These are phyloP conservation scores for Sturnira hondurensis DNA, from an alignment of 2,113 vertebrate species.

Conservation along the genomic window DNA sequence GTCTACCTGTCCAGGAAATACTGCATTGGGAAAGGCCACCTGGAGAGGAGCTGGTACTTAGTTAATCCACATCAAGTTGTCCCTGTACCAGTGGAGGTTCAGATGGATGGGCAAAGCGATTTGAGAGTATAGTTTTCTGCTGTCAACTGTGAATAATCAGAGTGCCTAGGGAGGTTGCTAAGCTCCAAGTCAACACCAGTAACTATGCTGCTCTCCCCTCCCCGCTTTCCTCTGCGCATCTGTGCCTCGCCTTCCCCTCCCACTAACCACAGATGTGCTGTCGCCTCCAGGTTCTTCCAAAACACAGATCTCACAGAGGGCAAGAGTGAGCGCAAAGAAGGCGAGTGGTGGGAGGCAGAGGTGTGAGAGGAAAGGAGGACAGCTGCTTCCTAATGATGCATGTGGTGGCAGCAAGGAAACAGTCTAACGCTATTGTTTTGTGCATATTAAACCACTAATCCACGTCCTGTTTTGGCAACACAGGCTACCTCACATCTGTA, in stretches of 20 bases:
- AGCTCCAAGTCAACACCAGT: neutral
- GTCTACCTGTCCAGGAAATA: neutral
- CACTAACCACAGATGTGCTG: neutral
- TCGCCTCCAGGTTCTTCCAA: neutral
- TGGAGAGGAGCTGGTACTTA: neutral
- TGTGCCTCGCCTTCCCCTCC: neutral
- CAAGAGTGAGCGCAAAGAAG: neutral
- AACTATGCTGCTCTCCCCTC: neutral
- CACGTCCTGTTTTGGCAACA: slow-evolving; percentile 41
- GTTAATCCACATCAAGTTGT: neutral
- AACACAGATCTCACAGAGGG: slow-evolving; percentile 16
- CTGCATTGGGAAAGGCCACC: neutral
- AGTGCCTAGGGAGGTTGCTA: neutral
- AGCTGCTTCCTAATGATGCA: slow-evolving; percentile 37
- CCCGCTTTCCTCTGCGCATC: neutral
- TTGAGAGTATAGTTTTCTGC: neutral
- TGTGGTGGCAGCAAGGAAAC: slow-evolving; percentile 34
- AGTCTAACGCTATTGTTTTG: slow-evolving; percentile 13
- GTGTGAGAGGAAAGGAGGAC: neutral
- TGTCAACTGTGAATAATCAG: neutral
- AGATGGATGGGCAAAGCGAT: neutral
- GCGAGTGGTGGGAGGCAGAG: neutral
- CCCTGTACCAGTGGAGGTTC: neutral
- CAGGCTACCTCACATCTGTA: slow-evolving; percentile 68
- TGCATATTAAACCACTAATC: slow-evolving; percentile 56